Percentiles rank a stretch among this genome's conserved stretches.
Evolutionary conservation across 2,797 vertebrate species (phyloP).

Genomic region (Schizopygopsis pylzovi): DNA sequence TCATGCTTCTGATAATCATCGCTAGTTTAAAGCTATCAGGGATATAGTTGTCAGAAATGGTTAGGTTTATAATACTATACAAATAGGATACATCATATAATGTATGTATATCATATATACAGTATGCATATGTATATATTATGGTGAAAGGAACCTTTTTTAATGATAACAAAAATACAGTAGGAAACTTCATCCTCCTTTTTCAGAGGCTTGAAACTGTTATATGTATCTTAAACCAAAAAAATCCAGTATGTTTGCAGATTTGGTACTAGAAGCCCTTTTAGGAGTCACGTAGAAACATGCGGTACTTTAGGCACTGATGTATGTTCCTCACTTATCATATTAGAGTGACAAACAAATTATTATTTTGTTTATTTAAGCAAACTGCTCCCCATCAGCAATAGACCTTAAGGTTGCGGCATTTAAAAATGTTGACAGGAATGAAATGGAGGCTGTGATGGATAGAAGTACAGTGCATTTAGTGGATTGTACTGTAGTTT

Average conservation of each 20-base stretch:
- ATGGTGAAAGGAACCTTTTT: slow-evolving; percentile 62
- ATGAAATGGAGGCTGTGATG: neutral
- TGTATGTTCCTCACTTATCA: neutral
- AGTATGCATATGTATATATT: slow-evolving; percentile 53
- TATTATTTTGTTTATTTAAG: neutral
- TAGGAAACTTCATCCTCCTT: slow-evolving; percentile 66
- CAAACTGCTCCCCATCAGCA: neutral
- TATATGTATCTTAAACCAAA: slow-evolving; percentile 76
- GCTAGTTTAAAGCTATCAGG: slow-evolving; percentile 73
- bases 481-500: neutral
- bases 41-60: slow-evolving; percentile 64
- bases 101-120: slow-evolving; percentile 62
- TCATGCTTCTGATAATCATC: slow-evolving; percentile 59
- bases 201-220: slow-evolving; percentile 61
- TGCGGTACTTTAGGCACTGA: slow-evolving; percentile 12
- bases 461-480: neutral
- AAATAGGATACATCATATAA: slow-evolving; percentile 59
- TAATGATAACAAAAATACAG: slow-evolving; percentile 58
- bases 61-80: slow-evolving; percentile 35
- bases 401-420: neutral
- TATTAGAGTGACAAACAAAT: neutral
- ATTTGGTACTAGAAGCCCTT: slow-evolving; percentile 51
- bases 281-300: neutral
- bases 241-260: slow-evolving; percentile 38
- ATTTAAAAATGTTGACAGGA: neutral